Evolutionary conservation across 2,797 vertebrate species (phyloP), one percentile per base, ranked within the genome.

Genomic region (Saxicola maurus): DNA sequence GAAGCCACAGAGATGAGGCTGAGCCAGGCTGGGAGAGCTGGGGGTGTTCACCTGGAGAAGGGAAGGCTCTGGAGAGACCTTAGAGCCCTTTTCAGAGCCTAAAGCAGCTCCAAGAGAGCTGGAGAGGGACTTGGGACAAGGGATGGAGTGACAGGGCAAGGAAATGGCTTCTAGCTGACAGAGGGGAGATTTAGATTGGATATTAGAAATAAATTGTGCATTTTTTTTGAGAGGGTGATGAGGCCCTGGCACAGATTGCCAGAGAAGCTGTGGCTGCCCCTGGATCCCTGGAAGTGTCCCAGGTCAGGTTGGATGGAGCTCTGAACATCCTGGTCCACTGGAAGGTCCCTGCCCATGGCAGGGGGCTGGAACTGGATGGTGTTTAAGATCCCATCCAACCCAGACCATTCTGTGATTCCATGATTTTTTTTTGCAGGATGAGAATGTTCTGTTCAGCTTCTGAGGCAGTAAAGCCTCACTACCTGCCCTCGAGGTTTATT

Each of bases 231-330:
- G 16, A 61, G 13, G 16, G 13, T 30, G 23, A 4, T 1, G 8
- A 42, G 25, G 3, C 3, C 7, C 46, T 43, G 37, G 74, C 13
- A 45, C 9, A 49, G 23, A 7, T 0, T 55, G 0, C 23, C 55
- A 67, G 17, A 55, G 76, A 17, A 68, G n/a, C n/a, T 80, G 68
- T 31, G 42, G 40, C 12, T 60, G 35, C 19, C 2, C 5, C 35
- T 46, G 45, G 23, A 55, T 13, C 48, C 35, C 76, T 74, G 35
- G 16, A 16, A 55, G 10, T 37, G 28, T 30, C 2, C 62, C 49
- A 30, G n/a, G 11, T 23, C 49, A 43, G 10, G 11, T 0, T 61
- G 55, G 76, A 43, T 7, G 14, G 17, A 1, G 17, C 11, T 61
- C 37, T 4, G 23, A 55, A 9, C 18, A 80, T 13, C 35, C 27